These are phyloP conservation scores for Hiodon tergisus DNA, from an alignment of 2,113 vertebrate species.

Conservation along the genomic window DNA sequence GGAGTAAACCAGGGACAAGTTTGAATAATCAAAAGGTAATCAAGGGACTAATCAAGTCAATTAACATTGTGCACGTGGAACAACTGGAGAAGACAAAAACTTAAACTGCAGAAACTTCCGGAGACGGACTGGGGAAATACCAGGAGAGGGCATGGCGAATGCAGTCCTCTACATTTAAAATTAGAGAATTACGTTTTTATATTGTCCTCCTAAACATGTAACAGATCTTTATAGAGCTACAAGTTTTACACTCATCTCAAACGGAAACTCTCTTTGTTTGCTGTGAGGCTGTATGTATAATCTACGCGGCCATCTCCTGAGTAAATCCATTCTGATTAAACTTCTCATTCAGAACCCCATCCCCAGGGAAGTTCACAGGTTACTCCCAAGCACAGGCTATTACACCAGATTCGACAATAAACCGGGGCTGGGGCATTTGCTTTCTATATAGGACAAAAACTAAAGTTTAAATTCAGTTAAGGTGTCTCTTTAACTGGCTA, in stretches of 20 bases:
- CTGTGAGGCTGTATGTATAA: neutral
- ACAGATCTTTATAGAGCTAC: neutral
- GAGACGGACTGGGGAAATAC: no score
- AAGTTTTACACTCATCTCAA: neutral
- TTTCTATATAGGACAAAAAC: slow-evolving; percentile 17
- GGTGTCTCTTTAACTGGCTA: neutral
- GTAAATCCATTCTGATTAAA: slow-evolving; percentile 1
- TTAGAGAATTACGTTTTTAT: no score
- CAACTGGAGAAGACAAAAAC: no score
- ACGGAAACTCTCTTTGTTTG: neutral
- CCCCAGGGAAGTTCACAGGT: slow-evolving; percentile 8
- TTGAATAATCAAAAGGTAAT: no score
- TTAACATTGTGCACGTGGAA: no score
- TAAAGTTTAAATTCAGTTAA: slow-evolving; percentile 16
- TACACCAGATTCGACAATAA: slow-evolving; percentile 8
- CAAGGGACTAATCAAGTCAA: no score
- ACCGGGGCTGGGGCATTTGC: neutral
- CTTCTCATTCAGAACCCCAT: neutral
- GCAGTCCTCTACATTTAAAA: no score
- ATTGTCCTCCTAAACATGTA: no score
- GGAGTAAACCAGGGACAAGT: no score
- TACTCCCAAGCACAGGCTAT: neutral
- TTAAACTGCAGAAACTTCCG: no score
- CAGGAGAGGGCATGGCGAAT: no score
- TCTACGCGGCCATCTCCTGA: neutral